phyloP scores from a whole-genome alignment of 2,888 invertebrate species.

The Criorhina ranunculi region DNA sequence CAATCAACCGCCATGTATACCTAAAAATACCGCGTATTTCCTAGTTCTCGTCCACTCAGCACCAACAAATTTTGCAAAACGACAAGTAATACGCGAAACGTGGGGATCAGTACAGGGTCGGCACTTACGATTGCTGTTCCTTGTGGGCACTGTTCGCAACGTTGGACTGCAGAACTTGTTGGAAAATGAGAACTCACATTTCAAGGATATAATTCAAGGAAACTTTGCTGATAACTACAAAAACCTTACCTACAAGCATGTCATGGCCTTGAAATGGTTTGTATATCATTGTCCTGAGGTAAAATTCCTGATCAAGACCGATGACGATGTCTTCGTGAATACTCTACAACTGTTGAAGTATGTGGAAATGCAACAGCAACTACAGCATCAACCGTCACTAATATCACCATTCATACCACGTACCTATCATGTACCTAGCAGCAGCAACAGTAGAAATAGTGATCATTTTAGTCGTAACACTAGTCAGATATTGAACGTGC shows the following conservation, averaged over 20 bases:
- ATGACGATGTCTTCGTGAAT: slow-evolving; percentile 92
- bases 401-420: slow-evolving; percentile 54
- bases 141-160: slow-evolving; percentile 87
- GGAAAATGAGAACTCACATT: slow-evolving; percentile 86
- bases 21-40: slow-evolving; percentile 84
- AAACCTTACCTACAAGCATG: slow-evolving; percentile 94
- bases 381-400: slow-evolving; percentile 44
- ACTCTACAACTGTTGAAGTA: slow-evolving; percentile 87
- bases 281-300: slow-evolving; percentile 89
- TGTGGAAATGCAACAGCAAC: slow-evolving; percentile 77
- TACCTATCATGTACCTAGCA: slow-evolving; percentile 61
- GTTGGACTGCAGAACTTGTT: slow-evolving; percentile 83
- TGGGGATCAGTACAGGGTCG: slow-evolving; percentile 88
- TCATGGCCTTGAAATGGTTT: slow-evolving; percentile 92
- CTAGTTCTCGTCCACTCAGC: slow-evolving; percentile 89
- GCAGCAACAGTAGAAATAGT: slow-evolving; percentile 41
- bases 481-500: slow-evolving; percentile 77
- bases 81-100: slow-evolving; percentile 89
- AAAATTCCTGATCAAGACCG: slow-evolving; percentile 89
- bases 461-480: slow-evolving; percentile 56
- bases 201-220: slow-evolving; percentile 91
- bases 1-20: slow-evolving; percentile 86
- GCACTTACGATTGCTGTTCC: slow-evolving; percentile 87
- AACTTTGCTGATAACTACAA: slow-evolving; percentile 91
- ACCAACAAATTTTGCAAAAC: slow-evolving; percentile 87